These are phyloP conservation scores for Drosophila prostipennis DNA, from an alignment of 2,888 invertebrate species.

Conservation along the genomic window DNA sequence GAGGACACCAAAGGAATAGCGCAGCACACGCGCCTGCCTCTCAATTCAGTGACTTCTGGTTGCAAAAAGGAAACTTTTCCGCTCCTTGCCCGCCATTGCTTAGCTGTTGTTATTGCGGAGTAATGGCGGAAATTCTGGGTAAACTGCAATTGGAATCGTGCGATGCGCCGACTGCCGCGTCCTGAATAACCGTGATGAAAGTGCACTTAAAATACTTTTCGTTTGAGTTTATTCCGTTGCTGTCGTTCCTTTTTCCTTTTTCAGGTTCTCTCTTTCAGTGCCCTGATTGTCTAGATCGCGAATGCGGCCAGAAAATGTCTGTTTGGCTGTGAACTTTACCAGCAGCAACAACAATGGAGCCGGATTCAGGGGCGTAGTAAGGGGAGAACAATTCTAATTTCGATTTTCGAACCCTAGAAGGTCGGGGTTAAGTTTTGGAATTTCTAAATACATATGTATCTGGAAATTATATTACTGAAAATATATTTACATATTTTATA, in stretches of 20 bases:
- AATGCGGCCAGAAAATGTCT: conserved; percentile 36
- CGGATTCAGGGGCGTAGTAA: conserved; percentile 3
- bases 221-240: conserved; percentile 64
- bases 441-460: no score
- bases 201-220: conserved; percentile 79
- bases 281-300: conserved; percentile 41
- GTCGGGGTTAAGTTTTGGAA: no score
- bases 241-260: conserved; percentile 10
- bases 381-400: neutral
- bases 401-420: neutral
- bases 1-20: conserved; percentile 1
- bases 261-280: neutral
- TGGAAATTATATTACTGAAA: no score
- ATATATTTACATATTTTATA: no score
- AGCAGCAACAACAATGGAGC: conserved; percentile 24
- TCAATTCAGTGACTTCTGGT: conserved; percentile 28
- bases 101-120: conserved; percentile 60
- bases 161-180: conserved; percentile 47
- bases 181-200: conserved; percentile 76
- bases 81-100: conserved; percentile 14
- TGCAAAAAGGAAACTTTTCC: conserved; percentile 47
- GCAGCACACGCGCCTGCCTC: conserved; percentile 21
- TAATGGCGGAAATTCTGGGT: conserved; percentile 64
- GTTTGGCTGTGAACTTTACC: conserved; percentile 32
- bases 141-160: conserved; percentile 66